Evolutionary conservation across 2,113 vertebrate species (phyloP).

Genomic region (Leptocoma aspasia): DNA sequence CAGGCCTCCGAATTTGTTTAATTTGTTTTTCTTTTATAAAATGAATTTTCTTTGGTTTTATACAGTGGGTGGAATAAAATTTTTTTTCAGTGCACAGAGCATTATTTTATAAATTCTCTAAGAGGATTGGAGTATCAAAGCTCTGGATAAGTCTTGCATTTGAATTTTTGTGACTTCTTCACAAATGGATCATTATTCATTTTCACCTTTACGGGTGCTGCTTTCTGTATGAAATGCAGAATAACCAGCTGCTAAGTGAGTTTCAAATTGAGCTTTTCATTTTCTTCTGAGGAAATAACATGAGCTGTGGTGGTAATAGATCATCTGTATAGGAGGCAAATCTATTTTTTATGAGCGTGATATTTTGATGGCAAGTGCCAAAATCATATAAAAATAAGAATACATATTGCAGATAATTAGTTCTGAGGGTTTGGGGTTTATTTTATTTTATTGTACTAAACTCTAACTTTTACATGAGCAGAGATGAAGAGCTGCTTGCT

Average conservation of each 20-base stretch:
- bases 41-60: slow-evolving; percentile 9
- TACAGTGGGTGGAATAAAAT: background rate
- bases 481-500: background rate
- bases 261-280: slow-evolving; percentile 64
- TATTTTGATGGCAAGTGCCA: slow-evolving; percentile 28
- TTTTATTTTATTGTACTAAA: background rate
- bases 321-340: slow-evolving; percentile 50
- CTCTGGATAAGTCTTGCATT: slow-evolving; percentile 49
- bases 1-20: background rate
- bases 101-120: slow-evolving; percentile 40
- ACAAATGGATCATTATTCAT: slow-evolving; percentile 48
- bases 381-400: slow-evolving; percentile 42
- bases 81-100: background rate
- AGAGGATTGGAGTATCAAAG: slow-evolving; percentile 39
- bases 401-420: slow-evolving; percentile 36
- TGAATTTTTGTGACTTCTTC: slow-evolving; percentile 66
- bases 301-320: slow-evolving; percentile 23
- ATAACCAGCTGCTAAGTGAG: slow-evolving; percentile 63
- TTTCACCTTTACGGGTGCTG: slow-evolving; percentile 51
- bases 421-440: background rate
- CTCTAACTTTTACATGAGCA: background rate
- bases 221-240: slow-evolving; percentile 49
- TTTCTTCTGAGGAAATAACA: slow-evolving; percentile 57
- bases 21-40: background rate
- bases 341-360: slow-evolving; percentile 18